Evolutionary conservation across 2,888 invertebrate genomes (phyloP).

Genomic region (Melanostoma mellinum): DNA sequence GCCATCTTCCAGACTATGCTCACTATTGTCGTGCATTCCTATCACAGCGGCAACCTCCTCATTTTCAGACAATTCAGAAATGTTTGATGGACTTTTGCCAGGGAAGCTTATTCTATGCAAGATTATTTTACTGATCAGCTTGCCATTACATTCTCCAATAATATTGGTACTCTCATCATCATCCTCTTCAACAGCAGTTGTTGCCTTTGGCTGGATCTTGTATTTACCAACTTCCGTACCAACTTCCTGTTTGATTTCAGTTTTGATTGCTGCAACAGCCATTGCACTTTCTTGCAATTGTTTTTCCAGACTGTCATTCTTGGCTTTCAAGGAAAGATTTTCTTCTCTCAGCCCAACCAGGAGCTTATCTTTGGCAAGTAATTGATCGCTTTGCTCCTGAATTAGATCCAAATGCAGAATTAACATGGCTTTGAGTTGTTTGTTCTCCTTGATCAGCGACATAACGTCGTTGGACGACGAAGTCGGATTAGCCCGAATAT

Average conservation of each 20-base stretch:
- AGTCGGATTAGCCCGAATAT: constrained; percentile 75
- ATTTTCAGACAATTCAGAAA: constrained; percentile 73
- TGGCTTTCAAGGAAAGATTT: constrained; percentile 88
- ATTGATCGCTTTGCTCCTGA: constrained; percentile 93
- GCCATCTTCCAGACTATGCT: constrained; percentile 56
- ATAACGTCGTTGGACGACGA: constrained; percentile 75
- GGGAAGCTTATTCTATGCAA: constrained; percentile 76
- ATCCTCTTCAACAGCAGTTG: background rate
- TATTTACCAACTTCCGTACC: constrained; percentile 81
- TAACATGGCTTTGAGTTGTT: constrained; percentile 87
- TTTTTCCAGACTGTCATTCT: constrained; percentile 76
- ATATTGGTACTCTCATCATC: constrained; percentile 71
- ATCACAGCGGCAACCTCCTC: constrained; percentile 61
- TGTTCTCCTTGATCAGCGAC: constrained; percentile 80
- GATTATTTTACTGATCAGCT: constrained; percentile 79
- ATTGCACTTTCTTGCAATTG: constrained; percentile 74
- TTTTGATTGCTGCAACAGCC: constrained; percentile 76
- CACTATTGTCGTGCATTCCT: constrained; percentile 58
- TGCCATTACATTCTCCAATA: constrained; percentile 79
- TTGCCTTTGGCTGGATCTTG: constrained; percentile 66
- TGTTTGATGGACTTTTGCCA: constrained; percentile 60
- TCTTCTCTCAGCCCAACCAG: constrained; percentile 88
- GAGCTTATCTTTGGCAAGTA: constrained; percentile 90
- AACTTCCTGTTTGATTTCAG: constrained; percentile 76
- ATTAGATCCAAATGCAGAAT: constrained; percentile 93